Base-by-base conservation (phyloP, 2,888 invertebrate genomes). In the Shargacucullia verbasci region DNA sequence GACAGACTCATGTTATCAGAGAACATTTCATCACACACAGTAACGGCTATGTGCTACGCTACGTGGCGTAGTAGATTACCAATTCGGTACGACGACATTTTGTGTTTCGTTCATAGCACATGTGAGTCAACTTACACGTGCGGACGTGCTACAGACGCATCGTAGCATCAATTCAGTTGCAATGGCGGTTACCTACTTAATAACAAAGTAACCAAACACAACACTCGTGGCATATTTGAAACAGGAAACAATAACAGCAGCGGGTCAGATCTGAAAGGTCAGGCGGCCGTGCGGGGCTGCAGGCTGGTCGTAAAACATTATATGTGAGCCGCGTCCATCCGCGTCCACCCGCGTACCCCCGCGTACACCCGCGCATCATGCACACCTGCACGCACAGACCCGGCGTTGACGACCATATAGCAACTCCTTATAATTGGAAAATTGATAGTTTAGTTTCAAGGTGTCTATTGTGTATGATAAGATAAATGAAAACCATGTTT, bases 261-360 rank as follows among this genome's bases (percentile, higher is more conserved):
- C 15, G 43, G 60, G 60, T 49, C 64, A 44, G 13, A 25, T 15
- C 41, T 29, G 31, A 33, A n/a, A 57, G 52, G 65, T 43, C 53
- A 27, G 15, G 12, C 8, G n/a, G n/a, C 5, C 0, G 12, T n/a
- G 14, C 2, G n/a, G 14, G 14, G n/a, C 14, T 20, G 8, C 12
- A 11, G 5, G 35, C 33, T n/a, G 27, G 54, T 67, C 62, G 49
- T 71, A 49, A 62, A 66, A 59, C 43, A 50, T 56, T 59, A 44
- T 55, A 64, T 64, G 48, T 64, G 38, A 14, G 2, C 41, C 29
- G 1, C n/a, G 34, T n/a, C 34, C n/a, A n/a, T n/a, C 11, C 6
- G 8, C 4, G 29, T 8, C 3, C 9, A 29, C 29, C 27, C 29
- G 29, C 14, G 35, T 12, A 34, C 31, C 6, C n/a, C 11, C 6